Evolutionary conservation across 2,113 vertebrate genomes (phyloP), one percentile per base, ranked within the genome.

Genomic region (Mormyrus lacerda): DNA sequence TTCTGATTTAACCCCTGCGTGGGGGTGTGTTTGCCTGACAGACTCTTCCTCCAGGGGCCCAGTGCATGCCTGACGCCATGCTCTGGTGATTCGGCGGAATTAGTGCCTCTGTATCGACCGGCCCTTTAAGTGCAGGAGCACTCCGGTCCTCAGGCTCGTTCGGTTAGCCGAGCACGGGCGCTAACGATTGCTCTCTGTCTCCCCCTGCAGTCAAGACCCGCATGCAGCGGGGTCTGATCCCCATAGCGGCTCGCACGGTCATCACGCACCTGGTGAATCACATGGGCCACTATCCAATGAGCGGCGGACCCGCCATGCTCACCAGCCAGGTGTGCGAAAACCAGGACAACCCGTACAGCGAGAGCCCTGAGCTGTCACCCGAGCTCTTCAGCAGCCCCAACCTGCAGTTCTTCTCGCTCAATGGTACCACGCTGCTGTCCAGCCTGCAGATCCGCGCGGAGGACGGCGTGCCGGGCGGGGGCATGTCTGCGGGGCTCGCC

Each of bases 281-380:
- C 93, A 95, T 99, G 89, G 98, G 97, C 87, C 98, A 99, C 95
- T 99, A 99, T 94, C 98, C 98, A 17, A 98, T 99, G 97, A 98
- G 97, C 0, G 98, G 98, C 90, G 98, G 98, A 51, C 98, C 98
- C 10, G 98, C 98, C 58, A 99, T 98, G 94, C 95, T 99, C 88
- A 99, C 98, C 83, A 99, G 98, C 93, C 98, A 99, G 95, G 96
- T 99, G 90, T 99, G 97, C 94, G 98, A 99, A 95, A 99, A 98
- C 94, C 98, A 99, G 0, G 98, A 99, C 95, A 99, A 99, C 93
- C 97, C 98, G 0, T 99, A 97, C 93, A 97, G 97, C 91, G 97
- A 98, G 93, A 98, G 97, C 87, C 93, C 96, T 35, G 98, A 99
- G 91, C 98, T 99, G 55, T 97, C 97, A 90, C 97, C 98, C 88